Evolutionary conservation across 2,888 invertebrate species (phyloP), one percentile per base, ranked within the genome.

Genomic region (Anodontia alba): DNA sequence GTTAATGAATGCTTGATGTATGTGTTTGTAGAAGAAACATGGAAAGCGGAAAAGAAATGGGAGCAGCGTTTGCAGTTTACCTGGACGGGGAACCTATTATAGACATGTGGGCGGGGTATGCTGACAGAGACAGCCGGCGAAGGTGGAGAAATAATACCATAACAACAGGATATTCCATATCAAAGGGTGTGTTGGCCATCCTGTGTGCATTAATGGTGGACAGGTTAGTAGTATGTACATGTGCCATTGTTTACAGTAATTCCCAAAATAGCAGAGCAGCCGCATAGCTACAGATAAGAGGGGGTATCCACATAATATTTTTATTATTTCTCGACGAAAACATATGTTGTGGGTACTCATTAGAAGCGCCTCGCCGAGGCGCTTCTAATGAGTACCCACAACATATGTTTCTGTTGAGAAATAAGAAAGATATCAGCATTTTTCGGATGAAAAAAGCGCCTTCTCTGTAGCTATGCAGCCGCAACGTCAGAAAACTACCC

Each of bases 121-220:
- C 92, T 2, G 92, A 93, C 78, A 72, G 73, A 15, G 86, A 87
- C 26, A 78, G 84, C 17, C 57, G 80, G 8, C 79, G 81, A 43
- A 87, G 89, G 20, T 93, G 93, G 93, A 81, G 88, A 23, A 86
- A 90, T 36, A 78, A 89, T 36, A 93, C 93, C 0, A 73, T 92
- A 10, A 77, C 89, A 20, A 51, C 82, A 66, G 70, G 83, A 8
- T 91, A 80, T 72, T 91, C 90, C 8, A 67, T 83, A 31, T 85
- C 90, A 0, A 92, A 91, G 74, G 90, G 83, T 12, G 86, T 90
- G 3, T 77, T 86, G 17, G 91, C 91, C 10, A 57, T 92, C 23
- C 75, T 84, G 10, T 75, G 91, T 15, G 92, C 90, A 1, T 88
- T 90, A 70, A 87, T 95, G 57, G 94, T 94, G 5, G 95, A 95